These are phyloP conservation scores for Chrysoperla carnea DNA, from an alignment of 1,140 invertebrate genomes.

Conservation along the genomic window DNA sequence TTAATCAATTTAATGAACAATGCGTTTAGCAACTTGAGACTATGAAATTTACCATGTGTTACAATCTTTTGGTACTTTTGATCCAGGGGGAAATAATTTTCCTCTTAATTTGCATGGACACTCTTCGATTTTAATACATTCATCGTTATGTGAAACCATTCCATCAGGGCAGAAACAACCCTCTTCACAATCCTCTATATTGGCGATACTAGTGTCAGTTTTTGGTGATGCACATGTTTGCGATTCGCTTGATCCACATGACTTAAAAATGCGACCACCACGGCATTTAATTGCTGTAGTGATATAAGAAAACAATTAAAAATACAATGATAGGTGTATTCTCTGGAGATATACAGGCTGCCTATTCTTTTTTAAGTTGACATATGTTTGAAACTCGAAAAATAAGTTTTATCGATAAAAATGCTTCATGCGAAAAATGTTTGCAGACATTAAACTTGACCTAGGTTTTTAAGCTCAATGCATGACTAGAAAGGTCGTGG, in stretches of 20 bases:
- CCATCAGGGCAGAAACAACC: conserved; percentile 74
- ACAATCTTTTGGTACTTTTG: conserved; percentile 57
- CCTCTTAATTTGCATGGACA: conserved; percentile 68
- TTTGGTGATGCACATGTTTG: conserved; percentile 22
- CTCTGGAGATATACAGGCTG: no score
- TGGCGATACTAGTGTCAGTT: conserved; percentile 6
- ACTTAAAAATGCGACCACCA: conserved; percentile 45
- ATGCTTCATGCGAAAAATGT: no score
- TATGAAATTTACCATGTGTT: conserved; percentile 50
- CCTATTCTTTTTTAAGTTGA: no score
- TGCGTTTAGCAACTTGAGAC: neutral
- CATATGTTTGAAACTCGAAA: no score
- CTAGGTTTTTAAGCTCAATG: no score
- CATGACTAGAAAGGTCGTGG: no score
- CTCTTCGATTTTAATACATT: conserved; percentile 47
- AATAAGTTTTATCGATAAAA: no score
- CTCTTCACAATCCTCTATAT: conserved; percentile 46
- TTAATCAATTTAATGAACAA: neutral
- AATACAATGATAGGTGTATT: no score
- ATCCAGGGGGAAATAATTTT: conserved; percentile 53
- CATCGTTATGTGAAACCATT: conserved; percentile 46
- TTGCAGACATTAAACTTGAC: no score
- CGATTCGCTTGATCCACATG: conserved; percentile 40
- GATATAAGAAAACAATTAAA: conserved; percentile 9
- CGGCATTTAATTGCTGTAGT: conserved; percentile 50